Conservation (phyloP, 2,888 invertebrate species). For the Scaptodrosophila latifasciaeformis region DNA sequence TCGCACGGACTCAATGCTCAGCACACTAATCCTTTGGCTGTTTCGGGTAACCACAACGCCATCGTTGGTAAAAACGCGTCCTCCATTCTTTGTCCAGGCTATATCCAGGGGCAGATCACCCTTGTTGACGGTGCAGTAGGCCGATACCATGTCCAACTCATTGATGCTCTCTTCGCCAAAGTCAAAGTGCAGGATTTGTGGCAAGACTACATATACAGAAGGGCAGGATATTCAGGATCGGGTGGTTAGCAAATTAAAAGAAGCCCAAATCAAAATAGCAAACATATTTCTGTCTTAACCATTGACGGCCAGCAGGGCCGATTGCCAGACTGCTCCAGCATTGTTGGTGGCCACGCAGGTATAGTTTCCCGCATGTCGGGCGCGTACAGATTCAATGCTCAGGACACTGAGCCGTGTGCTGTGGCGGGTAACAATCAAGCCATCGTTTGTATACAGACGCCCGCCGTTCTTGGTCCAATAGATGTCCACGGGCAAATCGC, state of each 20-base stretch:
- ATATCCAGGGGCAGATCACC: constrained; percentile 86
- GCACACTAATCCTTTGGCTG: constrained; percentile 76
- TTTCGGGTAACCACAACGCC: constrained; percentile 75
- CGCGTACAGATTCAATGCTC: constrained; percentile 79
- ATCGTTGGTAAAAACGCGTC: constrained; percentile 73
- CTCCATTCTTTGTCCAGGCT: constrained; percentile 79
- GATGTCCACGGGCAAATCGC: constrained; percentile 86
- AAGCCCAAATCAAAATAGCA: constrained; percentile 11
- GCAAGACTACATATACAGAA: constrained; percentile 81
- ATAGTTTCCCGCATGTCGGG: constrained; percentile 80
- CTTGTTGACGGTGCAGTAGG: constrained; percentile 82
- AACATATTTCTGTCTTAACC: constrained; percentile 73
- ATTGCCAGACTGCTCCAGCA: constrained; percentile 78
- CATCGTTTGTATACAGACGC: constrained; percentile 76
- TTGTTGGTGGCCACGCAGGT: constrained; percentile 79
- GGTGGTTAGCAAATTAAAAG: background rate
- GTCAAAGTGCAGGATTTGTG: constrained; percentile 82
- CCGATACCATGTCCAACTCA: constrained; percentile 80
- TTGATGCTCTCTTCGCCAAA: constrained; percentile 82
- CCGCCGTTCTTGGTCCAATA: constrained; percentile 80
- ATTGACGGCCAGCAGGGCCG: constrained; percentile 78
- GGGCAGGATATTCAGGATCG: too few relatives aligned
- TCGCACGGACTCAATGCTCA: constrained; percentile 81
- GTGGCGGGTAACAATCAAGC: constrained; percentile 77
- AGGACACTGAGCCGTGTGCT: constrained; percentile 80